phyloP scores from a whole-genome alignment of 2,113 vertebrate genomes.

The Pedionomus torquatus region DNA sequence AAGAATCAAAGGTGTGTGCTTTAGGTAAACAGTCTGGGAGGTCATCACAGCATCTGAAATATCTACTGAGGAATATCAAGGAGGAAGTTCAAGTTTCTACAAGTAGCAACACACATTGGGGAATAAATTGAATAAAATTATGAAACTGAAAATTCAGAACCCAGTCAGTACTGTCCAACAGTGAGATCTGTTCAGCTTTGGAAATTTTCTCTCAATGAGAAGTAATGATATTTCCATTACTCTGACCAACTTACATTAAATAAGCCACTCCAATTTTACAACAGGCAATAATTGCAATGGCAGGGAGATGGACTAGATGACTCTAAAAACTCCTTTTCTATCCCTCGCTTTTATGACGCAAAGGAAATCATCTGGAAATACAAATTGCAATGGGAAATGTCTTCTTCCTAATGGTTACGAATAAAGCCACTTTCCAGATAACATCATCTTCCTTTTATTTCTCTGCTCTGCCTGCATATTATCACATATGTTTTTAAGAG shows the following conservation, averaged over 20 bases:
- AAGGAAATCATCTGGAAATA: constrained; percentile 34
- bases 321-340: background rate
- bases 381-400: background rate
- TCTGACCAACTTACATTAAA: constrained; percentile 1
- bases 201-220: background rate
- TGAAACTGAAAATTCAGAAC: background rate
- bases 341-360: background rate
- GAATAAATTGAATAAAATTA: background rate
- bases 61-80: background rate
- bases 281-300: constrained; percentile 3
- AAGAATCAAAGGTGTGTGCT: background rate
- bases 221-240: background rate
- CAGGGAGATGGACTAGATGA: background rate
- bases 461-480: background rate
- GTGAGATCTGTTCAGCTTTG: background rate
- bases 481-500: background rate
- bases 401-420: constrained; percentile 6
- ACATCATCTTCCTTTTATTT: background rate
- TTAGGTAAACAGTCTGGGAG: background rate
- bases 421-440: constrained; percentile 10
- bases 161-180: background rate
- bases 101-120: background rate
- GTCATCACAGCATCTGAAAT: background rate
- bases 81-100: background rate
- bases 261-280: background rate